phyloP scores from a whole-genome alignment of 2,113 vertebrate genomes.

The Siniperca chuatsi region DNA sequence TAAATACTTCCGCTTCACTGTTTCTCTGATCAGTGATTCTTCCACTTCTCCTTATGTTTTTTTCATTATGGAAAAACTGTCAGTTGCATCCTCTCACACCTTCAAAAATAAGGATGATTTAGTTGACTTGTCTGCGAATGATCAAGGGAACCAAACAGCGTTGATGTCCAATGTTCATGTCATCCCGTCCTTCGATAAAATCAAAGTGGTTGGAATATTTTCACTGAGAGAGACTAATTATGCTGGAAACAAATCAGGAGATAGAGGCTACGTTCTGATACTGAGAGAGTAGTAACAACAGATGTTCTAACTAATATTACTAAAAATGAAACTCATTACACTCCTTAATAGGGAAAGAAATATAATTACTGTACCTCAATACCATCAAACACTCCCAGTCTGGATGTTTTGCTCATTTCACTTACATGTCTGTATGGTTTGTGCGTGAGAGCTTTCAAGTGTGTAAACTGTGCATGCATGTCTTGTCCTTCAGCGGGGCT shows the following conservation, averaged over 20 bases:
- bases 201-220: conserved; percentile 55
- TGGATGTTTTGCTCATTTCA: background rate
- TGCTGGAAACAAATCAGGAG: conserved; percentile 33
- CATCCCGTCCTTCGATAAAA: conserved; percentile 52
- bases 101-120: conserved; percentile 31
- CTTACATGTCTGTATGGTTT: background rate
- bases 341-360: conserved; percentile 1
- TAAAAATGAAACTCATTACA: conserved; percentile 4
- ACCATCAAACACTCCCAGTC: background rate
- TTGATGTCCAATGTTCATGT: conserved; percentile 55
- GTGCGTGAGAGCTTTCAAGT: conserved; percentile 34
- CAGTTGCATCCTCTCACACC: conserved; percentile 6
- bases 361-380: background rate
- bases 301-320: conserved; percentile 11
- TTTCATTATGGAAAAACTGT: conserved; percentile 36
- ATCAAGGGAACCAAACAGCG: conserved; percentile 57
- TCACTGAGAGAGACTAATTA: conserved; percentile 53
- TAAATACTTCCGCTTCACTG: conserved; percentile 6
- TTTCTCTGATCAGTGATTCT: conserved; percentile 15
- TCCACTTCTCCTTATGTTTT: background rate
- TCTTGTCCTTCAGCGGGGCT: conserved; percentile 36
- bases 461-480: conserved; percentile 38
- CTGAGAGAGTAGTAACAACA: background rate
- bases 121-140: conserved; percentile 22
- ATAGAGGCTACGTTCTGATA: background rate